phyloP scores from a whole-genome alignment of 2,888 invertebrate genomes.

The Pyrocoelia pectoralis region DNA sequence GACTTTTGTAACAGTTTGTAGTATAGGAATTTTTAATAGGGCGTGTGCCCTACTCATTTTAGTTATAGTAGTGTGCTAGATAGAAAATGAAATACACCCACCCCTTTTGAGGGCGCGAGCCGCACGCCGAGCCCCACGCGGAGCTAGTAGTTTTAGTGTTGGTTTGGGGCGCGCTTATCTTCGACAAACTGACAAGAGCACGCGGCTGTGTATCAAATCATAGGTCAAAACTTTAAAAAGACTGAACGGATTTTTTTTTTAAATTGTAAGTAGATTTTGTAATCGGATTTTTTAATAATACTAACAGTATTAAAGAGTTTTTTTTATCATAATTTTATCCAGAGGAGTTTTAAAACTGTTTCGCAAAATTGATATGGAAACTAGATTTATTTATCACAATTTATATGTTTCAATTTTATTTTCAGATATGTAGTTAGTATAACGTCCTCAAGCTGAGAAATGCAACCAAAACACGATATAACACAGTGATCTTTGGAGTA shows the following conservation, averaged over 20 bases:
- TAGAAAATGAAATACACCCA: slow-evolving; percentile 37
- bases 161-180: slow-evolving; percentile 37
- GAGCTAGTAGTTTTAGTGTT: slow-evolving; percentile 37
- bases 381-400: neutral
- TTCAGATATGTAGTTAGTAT: slow-evolving; percentile 1
- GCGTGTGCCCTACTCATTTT: slow-evolving; percentile 31
- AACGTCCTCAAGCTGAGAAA: slow-evolving; percentile 21
- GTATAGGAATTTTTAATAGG: slow-evolving; percentile 32
- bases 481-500: slow-evolving; percentile 40
- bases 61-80: slow-evolving; percentile 32
- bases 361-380: neutral
- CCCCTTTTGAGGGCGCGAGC: slow-evolving; percentile 38
- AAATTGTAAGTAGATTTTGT: neutral
- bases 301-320: neutral
- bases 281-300: neutral
- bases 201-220: slow-evolving; percentile 29
- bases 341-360: too few relatives aligned
- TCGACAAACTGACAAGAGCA: slow-evolving; percentile 35
- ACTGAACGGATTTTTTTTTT: slow-evolving; percentile 31
- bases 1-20: slow-evolving; percentile 24
- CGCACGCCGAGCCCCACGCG: slow-evolving; percentile 36
- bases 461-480: slow-evolving; percentile 35
- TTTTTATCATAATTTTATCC: too few relatives aligned
- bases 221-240: slow-evolving; percentile 30
- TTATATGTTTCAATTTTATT: slow-evolving; percentile 1